Conservation (phyloP, 2,888 invertebrate genomes). For the Orgyia antiqua region DNA sequence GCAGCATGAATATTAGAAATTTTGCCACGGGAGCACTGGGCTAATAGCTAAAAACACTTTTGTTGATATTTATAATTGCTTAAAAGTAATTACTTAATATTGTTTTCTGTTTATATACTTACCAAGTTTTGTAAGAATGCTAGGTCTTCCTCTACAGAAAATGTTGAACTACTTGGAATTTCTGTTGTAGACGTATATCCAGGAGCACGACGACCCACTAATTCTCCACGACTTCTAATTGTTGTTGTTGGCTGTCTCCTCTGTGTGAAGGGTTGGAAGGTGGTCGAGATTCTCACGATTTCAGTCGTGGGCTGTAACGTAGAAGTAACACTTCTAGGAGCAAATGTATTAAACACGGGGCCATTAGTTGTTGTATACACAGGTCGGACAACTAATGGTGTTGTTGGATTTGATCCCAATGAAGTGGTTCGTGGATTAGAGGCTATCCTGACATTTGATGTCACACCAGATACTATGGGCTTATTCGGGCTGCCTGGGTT, state of each 20-base stretch:
- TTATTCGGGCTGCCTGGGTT: slow-evolving; percentile 40
- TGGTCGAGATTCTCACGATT: slow-evolving; percentile 60
- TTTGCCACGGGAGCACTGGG: no score
- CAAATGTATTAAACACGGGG: slow-evolving; percentile 40
- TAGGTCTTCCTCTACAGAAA: slow-evolving; percentile 76
- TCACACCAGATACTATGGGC: slow-evolving; percentile 58
- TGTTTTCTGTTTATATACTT: no score
- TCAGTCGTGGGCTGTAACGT: slow-evolving; percentile 42
- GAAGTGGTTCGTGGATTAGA: slow-evolving; percentile 60
- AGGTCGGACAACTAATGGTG: slow-evolving; percentile 52
- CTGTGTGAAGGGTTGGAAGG: slow-evolving; percentile 49
- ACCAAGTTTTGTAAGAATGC: slow-evolving; percentile 80
- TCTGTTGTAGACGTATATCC: slow-evolving; percentile 54
- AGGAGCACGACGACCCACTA: slow-evolving; percentile 38
- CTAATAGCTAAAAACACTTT: no score
- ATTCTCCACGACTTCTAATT: slow-evolving; percentile 30
- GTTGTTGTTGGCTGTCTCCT: slow-evolving; percentile 43
- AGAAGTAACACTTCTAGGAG: slow-evolving; percentile 48
- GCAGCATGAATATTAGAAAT: no score
- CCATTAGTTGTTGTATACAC: slow-evolving; percentile 48
- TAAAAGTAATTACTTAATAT: no score
- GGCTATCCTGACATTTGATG: slow-evolving; percentile 64
- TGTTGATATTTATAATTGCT: no score
- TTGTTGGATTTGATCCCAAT: slow-evolving; percentile 55
- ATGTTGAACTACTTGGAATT: slow-evolving; percentile 64